Evolutionary conservation across 1,140 invertebrate species (phyloP).

Genomic region (Trialeurodes vaporariorum): DNA sequence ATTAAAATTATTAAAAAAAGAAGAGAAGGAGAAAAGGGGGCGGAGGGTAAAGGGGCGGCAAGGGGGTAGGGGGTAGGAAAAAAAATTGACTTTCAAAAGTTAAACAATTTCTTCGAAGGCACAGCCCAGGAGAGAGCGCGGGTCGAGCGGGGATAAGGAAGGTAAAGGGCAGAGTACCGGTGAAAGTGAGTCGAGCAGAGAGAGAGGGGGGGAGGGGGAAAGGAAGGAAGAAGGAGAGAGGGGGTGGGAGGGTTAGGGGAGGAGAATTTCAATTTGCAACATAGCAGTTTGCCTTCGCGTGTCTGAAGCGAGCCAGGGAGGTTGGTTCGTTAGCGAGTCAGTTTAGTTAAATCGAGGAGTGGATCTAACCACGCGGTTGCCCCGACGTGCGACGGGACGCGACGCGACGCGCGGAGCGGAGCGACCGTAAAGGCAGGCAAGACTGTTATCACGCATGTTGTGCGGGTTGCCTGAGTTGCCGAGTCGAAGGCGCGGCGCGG

Average conservation of each 20-base stretch:
- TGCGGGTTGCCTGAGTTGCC: background rate
- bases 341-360: background rate
- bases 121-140: too few species aligned
- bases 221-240: background rate
- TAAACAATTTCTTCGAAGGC: background rate
- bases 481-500: background rate
- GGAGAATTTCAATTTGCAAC: background rate
- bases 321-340: background rate
- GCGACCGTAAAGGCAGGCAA: too few species aligned
- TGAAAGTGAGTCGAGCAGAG: too few species aligned
- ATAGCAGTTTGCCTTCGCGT: background rate
- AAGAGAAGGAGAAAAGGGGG: too few species aligned
- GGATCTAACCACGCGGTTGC: background rate
- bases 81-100: conserved; percentile 1
- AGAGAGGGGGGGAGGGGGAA: background rate
- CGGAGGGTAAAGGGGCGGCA: background rate
- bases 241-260: background rate
- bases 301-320: background rate
- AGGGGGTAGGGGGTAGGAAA: too few species aligned
- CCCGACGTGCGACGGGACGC: too few species aligned
- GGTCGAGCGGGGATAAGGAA: too few species aligned
- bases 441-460: background rate
- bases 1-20: background rate
- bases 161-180: too few species aligned
- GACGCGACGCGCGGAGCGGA: too few species aligned